Evolutionary conservation across 2,888 invertebrate genomes (phyloP).

Genomic region (Erpobdella octoculata): DNA sequence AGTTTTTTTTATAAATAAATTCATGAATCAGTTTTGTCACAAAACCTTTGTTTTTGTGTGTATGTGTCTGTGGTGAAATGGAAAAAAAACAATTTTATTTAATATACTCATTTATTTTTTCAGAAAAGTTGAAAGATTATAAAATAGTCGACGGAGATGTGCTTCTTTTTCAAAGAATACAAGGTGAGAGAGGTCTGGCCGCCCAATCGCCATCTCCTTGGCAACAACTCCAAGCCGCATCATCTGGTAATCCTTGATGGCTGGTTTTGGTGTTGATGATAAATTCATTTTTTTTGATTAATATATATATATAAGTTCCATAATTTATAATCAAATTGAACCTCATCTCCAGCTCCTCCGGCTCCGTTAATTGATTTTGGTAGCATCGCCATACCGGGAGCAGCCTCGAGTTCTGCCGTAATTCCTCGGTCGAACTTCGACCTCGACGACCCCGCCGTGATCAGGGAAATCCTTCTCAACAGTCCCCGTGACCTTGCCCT

Average conservation of each 20-base stretch:
- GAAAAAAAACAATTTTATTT: not conserved
- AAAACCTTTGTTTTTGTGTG: not conserved
- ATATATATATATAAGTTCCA: not conserved
- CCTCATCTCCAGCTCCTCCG: not conserved
- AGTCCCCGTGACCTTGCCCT: conserved; percentile 84
- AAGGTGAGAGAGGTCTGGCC: conserved; percentile 19
- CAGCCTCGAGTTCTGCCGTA: conserved; percentile 35
- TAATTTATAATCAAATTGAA: not conserved
- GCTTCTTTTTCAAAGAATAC: conserved; percentile 60
- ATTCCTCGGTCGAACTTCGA: not conserved
- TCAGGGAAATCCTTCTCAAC: conserved; percentile 53
- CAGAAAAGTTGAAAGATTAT: conserved; percentile 64
- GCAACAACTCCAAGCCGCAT: not conserved
- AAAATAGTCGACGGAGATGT: conserved; percentile 83
- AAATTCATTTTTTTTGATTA: not conserved
- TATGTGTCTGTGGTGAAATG: not conserved
- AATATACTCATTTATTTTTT: not conserved
- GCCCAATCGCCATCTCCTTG: not conserved
- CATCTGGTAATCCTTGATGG: not conserved
- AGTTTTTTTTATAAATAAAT: not conserved
- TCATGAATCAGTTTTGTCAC: not conserved
- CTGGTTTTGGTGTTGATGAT: not conserved
- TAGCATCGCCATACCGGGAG: conserved; percentile 66
- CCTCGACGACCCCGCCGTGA: conserved; percentile 41
- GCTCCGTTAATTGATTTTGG: conserved; percentile 68